Evolutionary conservation across 2,888 invertebrate species (phyloP), one percentile per base, ranked within the genome.

Genomic region (Eupithecia pulchellata): DNA sequence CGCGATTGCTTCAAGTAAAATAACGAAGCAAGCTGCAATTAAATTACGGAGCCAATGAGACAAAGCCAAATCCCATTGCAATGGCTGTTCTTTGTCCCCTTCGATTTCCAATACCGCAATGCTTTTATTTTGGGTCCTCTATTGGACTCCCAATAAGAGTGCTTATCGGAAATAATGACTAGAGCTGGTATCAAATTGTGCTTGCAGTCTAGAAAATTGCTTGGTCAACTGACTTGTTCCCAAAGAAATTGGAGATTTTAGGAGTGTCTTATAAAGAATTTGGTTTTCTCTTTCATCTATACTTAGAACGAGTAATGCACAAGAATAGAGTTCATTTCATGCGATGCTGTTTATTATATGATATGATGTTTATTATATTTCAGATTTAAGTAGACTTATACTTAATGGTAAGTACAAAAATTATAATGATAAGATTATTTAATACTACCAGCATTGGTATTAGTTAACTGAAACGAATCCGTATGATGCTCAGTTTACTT

Each of bases 81-180:
- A 66, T 69, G 20, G 62, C 60, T 64, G 62, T 69, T 73, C 73
- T 68, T 71, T 72, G 75, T 76, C 42, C 70, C 55, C 75, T 77
- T 72, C 72, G 72, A 69, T 76, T 76, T 74, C 74, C 72, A 65
- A 74, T 76, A 74, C 73, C 66, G 62, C 72, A 70, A 30, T 64
- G 72, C 63, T 70, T 76, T 76, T 72, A 71, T 72, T 72, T 74
- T 65, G 68, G 65, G 70, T 73, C 61, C 58, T 65, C 57, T 36
- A 64, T 66, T 70, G 67, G 68, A 62, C 58, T 76, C 32, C 65
- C 74, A 74, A 70, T 63, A 62, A 71, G 69, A 70, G 72, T 69
- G 63, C 60, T 72, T 76, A 69, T 69, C 67, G 72, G 69, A 72
- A 76, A 74, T 76, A 74, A 76, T 71, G 70, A 69, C 69, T 69